Conservation (phyloP, 2,888 invertebrate species). For the Cactoblastis cactorum region DNA sequence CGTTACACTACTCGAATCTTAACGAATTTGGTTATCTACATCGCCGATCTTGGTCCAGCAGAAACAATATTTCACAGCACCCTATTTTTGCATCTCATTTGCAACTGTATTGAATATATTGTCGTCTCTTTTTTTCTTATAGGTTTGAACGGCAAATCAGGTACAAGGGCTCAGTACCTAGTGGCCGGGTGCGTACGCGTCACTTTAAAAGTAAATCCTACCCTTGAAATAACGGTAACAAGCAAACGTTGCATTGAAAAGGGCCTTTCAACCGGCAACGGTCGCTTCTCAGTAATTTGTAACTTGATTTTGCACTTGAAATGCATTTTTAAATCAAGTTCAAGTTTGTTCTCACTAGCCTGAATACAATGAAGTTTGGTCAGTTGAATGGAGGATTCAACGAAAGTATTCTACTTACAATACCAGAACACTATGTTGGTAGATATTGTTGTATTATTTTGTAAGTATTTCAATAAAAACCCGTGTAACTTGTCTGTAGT, state of each 20-base stretch:
- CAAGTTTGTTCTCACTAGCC: neutral
- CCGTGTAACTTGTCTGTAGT: too few species aligned
- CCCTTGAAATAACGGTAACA: slow-evolving; percentile 56
- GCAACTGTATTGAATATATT: slow-evolving; percentile 21
- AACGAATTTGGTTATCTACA: neutral
- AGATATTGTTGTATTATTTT: neutral
- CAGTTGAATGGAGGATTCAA: neutral
- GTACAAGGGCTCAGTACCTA: slow-evolving; percentile 34
- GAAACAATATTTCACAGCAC: slow-evolving; percentile 15
- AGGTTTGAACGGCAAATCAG: slow-evolving; percentile 23
- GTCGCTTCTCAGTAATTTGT: slow-evolving; percentile 26
- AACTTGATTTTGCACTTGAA: slow-evolving; percentile 12
- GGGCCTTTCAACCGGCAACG: slow-evolving; percentile 51
- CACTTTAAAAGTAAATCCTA: slow-evolving; percentile 45
- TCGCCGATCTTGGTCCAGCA: neutral
- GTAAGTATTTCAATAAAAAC: too few species aligned
- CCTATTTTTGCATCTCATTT: slow-evolving; percentile 29
- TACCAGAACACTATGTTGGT: neutral
- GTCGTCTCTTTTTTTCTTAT: slow-evolving; percentile 3
- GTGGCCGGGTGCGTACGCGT: slow-evolving; percentile 41
- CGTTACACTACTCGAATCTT: neutral
- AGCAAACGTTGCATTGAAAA: slow-evolving; percentile 42
- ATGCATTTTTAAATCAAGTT: slow-evolving; percentile 1
- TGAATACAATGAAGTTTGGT: neutral
- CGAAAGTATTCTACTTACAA: neutral